Percentiles rank a stretch among this genome's conserved stretches.
Evolutionary conservation across 2,888 invertebrate genomes (phyloP).

Genomic region (Zygogramma bicolorata): DNA sequence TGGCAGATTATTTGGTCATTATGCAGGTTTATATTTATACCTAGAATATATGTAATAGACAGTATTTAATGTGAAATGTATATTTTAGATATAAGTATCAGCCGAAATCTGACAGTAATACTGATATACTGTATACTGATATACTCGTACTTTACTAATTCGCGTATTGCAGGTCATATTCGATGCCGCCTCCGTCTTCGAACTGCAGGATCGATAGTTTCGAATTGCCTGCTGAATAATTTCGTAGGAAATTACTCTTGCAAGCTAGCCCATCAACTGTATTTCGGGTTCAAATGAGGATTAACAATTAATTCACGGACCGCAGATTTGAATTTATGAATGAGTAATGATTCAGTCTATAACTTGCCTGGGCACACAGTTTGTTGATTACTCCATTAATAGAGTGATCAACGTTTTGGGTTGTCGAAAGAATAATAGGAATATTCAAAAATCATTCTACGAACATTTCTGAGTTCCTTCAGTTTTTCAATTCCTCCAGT

Average conservation of each 20-base stretch:
- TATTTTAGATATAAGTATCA: too few species aligned
- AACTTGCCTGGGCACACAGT: not conserved
- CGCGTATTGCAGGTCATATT: not conserved
- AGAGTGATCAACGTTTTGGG: not conserved
- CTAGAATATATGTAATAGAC: too few species aligned
- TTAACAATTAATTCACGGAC: not conserved
- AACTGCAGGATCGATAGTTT: constrained; percentile 4
- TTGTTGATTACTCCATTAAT: not conserved
- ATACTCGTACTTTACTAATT: too few species aligned
- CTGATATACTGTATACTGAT: not conserved
- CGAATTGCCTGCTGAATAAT: constrained; percentile 10
- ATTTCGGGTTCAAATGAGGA: not conserved
- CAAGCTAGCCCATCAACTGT: constrained; percentile 3
- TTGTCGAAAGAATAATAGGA: too few species aligned
- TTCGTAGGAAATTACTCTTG: constrained; percentile 1
- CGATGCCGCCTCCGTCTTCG: not conserved
- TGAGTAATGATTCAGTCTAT: not conserved
- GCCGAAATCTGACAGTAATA: too few species aligned
- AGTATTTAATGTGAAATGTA: too few species aligned
- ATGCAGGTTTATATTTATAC: too few species aligned
- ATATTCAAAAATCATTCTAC: too few species aligned
- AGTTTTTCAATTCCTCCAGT: too few species aligned
- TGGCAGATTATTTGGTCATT: too few species aligned
- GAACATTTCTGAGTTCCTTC: too few species aligned
- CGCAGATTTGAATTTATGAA: not conserved